Conservation (phyloP, 2,888 invertebrate genomes). For the Trimorus sp. region DNA sequence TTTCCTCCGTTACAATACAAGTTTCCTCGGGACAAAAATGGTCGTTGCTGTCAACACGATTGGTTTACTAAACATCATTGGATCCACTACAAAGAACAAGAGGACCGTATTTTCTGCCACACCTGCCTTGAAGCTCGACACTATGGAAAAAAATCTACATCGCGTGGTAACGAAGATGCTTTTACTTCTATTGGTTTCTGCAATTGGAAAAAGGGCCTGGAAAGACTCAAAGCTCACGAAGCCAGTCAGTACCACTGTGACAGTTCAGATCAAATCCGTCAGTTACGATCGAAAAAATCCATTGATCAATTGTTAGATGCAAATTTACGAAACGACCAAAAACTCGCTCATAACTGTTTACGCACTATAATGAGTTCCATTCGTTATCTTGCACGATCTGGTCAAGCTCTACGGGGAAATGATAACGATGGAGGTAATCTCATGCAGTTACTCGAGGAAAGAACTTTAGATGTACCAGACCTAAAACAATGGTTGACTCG, state of each 20-base stretch:
- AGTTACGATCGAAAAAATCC: neutral
- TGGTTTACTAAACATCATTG: neutral
- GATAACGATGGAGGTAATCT: neutral
- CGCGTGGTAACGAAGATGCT: neutral
- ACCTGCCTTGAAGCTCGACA: neutral
- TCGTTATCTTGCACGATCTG: neutral
- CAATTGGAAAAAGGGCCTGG: neutral
- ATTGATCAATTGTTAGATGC: neutral
- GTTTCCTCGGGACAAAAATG: neutral
- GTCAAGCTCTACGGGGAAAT: neutral
- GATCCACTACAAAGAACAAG: neutral
- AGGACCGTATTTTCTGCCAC: neutral
- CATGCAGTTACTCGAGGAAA: neutral
- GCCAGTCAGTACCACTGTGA: neutral
- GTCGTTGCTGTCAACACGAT: neutral
- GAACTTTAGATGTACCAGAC: conserved; percentile 1
- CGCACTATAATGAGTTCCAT: conserved; percentile 1
- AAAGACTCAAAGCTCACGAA: neutral
- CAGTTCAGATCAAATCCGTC: neutral
- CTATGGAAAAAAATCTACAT: neutral
- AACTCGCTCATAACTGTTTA: neutral
- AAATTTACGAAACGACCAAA: neutral
- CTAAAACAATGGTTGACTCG: neutral
- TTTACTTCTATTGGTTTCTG: neutral
- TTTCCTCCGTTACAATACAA: neutral